Conservation (phyloP, 2,888 invertebrate species). For the Scrobipalpa atriplicella region DNA sequence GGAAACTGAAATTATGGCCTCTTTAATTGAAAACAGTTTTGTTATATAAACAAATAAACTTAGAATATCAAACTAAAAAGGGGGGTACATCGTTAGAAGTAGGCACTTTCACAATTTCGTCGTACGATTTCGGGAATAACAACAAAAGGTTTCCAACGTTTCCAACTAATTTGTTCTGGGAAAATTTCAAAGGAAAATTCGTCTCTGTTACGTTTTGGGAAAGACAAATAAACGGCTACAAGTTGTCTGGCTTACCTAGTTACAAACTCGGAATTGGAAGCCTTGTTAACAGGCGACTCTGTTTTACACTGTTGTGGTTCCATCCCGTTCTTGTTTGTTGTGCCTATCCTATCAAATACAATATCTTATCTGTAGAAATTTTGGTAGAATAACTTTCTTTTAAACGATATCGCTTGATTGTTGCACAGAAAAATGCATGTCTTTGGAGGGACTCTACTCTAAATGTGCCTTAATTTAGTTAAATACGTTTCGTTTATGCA, state of each 20-base stretch:
- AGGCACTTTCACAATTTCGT: background rate
- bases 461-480: no score
- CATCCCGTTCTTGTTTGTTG: no score
- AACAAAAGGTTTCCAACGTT: background rate
- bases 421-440: no score
- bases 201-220: conserved; percentile 3
- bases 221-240: conserved; percentile 20
- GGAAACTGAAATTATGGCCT: background rate
- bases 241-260: conserved; percentile 14
- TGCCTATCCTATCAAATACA: no score
- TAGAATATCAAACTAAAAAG: no score
- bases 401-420: no score
- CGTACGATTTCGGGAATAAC: background rate
- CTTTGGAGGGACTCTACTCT: no score
- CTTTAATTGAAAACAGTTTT: no score
- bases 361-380: no score
- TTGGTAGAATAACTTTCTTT: no score
- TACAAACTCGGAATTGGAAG: conserved; percentile 3
- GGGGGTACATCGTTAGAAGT: background rate
- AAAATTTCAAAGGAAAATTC: conserved; percentile 10
- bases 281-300: background rate
- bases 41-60: no score
- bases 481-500: no score
- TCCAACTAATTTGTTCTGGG: background rate
- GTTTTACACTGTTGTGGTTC: conserved; percentile 1